Conservation (phyloP, 2,888 invertebrate species). For the Erpobdella octoculata region DNA sequence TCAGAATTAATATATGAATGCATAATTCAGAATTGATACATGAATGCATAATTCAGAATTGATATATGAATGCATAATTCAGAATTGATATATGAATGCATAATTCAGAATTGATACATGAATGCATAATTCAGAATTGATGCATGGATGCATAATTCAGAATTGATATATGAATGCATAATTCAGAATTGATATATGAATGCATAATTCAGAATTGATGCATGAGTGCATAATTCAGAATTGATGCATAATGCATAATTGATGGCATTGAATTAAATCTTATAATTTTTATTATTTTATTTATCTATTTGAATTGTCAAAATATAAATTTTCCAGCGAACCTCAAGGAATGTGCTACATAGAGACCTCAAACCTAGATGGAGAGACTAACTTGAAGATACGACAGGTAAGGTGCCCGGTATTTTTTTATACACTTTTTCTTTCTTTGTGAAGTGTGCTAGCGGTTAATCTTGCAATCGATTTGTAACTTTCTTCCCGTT, state of each 20-base stretch:
- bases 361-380: constrained; percentile 96
- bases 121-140: background rate
- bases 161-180: background rate
- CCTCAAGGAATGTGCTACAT: constrained; percentile 97
- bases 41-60: no score
- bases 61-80: no score
- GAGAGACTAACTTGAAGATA: constrained; percentile 79
- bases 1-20: no score
- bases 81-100: background rate
- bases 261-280: no score
- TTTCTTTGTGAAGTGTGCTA: no score
- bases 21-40: no score
- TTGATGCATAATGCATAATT: no score
- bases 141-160: background rate
- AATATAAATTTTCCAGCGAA: constrained; percentile 60
- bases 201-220: background rate
- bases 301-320: background rate
- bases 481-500: no score
- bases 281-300: background rate
- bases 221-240: background rate
- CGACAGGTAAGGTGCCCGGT: no score
- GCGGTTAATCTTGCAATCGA: no score
- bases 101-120: no score
- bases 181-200: background rate
- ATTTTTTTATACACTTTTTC: no score